Evolutionary conservation across 2,113 vertebrate species (phyloP), one percentile per base, ranked within the genome.

Genomic region (Neolamprologus falcicula): DNA sequence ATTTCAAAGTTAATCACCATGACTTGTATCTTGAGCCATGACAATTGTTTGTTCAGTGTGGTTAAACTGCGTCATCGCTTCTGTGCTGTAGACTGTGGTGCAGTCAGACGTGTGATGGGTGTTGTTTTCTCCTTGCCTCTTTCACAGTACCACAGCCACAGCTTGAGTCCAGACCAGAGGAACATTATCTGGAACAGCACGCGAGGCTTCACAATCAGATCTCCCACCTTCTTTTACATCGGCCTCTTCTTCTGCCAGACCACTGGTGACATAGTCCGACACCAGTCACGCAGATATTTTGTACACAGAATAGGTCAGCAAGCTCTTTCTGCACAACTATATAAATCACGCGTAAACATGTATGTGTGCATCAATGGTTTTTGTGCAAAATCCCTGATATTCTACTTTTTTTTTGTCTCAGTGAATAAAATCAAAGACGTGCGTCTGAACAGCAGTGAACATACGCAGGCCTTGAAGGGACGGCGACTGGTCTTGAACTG

Each of bases 161-260:
- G 85, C 33, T 31, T 97, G 35, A 83, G 85, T 90, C 96, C 97
- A 24, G 98, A 98, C 86, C 96, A 97, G 37, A 96, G 95, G 90
- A 97, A 96, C 93, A 96, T 99, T 73, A 94, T 96, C n/a, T 99
- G 99, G 99, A 97, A 98, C 94, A 98, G 95, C 88, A 97, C 73
- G 80, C 96, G 90, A 83, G 99, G 99, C 47, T 99, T 99, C 95
- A 97, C 96, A 73, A 97, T 99, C 93, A 95, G 96, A 45, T 96
- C 94, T 9, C 97, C 98, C 81, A 97, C 97, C 1, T 97, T 96
- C 82, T 96, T 50, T 87, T 97, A 98, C 94, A 97, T 97, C 12
- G 98, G 97, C 24, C 96, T 98, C 17, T 96, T 99, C 92, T 96
- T 68, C 91, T 99, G 99, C 14, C 96, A 98, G 94, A 94, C 98